These are phyloP conservation scores for Gavialis gangeticus DNA, from an alignment of 2,113 vertebrate species.

Conservation along the genomic window DNA sequence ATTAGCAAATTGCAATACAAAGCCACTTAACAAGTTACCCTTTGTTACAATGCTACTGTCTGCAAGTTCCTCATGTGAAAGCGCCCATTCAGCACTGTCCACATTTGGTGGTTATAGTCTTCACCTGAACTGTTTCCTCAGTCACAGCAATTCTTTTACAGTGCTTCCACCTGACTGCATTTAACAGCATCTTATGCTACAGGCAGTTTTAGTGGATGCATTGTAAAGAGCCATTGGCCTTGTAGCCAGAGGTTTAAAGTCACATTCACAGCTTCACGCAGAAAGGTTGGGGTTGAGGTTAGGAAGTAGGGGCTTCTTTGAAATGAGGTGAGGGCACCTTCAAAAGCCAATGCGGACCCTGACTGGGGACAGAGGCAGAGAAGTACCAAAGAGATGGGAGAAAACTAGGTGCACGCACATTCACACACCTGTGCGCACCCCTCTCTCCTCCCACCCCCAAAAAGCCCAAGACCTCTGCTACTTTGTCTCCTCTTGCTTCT, in stretches of 20 bases:
- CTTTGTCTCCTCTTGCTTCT: not conserved
- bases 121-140: not conserved
- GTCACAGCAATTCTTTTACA: not conserved
- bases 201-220: not conserved
- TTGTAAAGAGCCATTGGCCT: not conserved
- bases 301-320: not conserved
- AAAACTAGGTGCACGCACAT: not conserved
- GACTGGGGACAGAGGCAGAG: constrained; percentile 49
- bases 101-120: not conserved
- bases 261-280: constrained; percentile 68
- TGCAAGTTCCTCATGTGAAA: not conserved
- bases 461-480: not conserved
- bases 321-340: not conserved
- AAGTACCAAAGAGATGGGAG: not conserved
- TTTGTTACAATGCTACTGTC: not conserved
- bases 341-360: not conserved
- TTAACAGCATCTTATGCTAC: not conserved
- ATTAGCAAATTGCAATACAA: constrained; percentile 46
- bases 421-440: not conserved
- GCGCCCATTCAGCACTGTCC: not conserved
- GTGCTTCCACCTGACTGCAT: not conserved
- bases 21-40: not conserved
- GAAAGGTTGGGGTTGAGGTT: constrained; percentile 14
- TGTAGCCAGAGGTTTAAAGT: constrained; percentile 33
- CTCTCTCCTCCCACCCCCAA: constrained; percentile 48